Evolutionary conservation across 2,797 vertebrate species (phyloP), one percentile per base, ranked within the genome.

Genomic region (Sebastes itinus): DNA sequence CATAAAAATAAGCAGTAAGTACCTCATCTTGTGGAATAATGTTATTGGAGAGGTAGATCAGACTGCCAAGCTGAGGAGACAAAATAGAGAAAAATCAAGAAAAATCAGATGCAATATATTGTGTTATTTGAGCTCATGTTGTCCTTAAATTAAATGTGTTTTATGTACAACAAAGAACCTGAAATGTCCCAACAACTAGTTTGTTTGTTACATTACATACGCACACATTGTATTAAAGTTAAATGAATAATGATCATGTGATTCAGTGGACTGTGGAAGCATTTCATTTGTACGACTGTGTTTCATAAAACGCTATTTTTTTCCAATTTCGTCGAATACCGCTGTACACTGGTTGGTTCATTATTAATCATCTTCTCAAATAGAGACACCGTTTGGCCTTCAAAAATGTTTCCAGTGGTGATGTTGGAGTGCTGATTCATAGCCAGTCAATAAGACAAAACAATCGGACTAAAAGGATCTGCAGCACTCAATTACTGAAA

Each of bases 31-130:
- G 95, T 78, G 94, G 95, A 67, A 95, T 89, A 23, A 95, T 87
- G 86, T 94, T 92, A 25, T 65, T 92, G 20, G 94, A 82, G 84
- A 93, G 87, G 81, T 96, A 95, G 92, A 99, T 96, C 90, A 99
- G 73, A 38, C 95, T 97, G 72, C 98, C 97, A 18, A 99, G 97
- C 98, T 99, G 89, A 18, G 79, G 88, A 77, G 71, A 78, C 2
- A 75, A 62, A 80, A 77, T 56, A 72, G 13, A 65, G 20, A 65
- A 4, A 28, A 32, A 35, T 10, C 63, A 59, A 28, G 5, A 52
- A 23, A 4, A 38, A 60, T 27, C 5, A 16, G 7, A 46, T 30
- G 66, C 0, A 20, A 86, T 88, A 96, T 28, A 18, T n/a, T 68
- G 6, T 32, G 2, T 66, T 18, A 30, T 82, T 46, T 60, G 33